phyloP scores from a whole-genome alignment of 2,888 invertebrate species.

The Xestia c-nigrum region DNA sequence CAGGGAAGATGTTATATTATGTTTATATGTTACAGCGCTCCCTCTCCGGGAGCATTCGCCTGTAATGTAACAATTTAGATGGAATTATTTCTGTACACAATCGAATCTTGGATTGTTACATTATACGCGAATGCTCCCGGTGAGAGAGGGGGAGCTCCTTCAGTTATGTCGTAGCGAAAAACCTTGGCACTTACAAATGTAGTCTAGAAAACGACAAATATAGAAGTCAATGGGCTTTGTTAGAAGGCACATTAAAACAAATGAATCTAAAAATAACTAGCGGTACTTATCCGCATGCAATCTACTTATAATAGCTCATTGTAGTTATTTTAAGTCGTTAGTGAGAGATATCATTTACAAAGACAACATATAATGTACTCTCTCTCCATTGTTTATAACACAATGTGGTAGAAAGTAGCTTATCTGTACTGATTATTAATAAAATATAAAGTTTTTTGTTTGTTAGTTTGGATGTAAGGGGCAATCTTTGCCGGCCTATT shows the following conservation, averaged over 20 bases:
- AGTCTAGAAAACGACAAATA: neutral
- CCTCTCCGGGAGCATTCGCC: neutral
- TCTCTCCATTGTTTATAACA: conserved; percentile 57
- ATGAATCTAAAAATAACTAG: conserved; percentile 4
- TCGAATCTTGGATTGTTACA: neutral
- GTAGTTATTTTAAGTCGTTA: conserved; percentile 20
- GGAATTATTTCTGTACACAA: neutral
- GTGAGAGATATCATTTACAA: conserved; percentile 26
- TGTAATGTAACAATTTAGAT: neutral
- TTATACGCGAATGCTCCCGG: neutral
- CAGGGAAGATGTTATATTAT: neutral
- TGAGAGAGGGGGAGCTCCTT: no score
- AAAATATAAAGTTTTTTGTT: neutral
- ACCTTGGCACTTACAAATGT: no score
- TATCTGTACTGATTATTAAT: neutral
- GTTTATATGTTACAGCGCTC: neutral
- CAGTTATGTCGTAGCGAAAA: neutral
- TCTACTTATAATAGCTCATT: conserved; percentile 11
- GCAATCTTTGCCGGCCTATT: neutral
- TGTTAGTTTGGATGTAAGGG: neutral
- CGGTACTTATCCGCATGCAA: conserved; percentile 3
- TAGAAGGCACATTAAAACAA: neutral
- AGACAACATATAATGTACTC: conserved; percentile 23
- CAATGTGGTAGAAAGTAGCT: conserved; percentile 38
- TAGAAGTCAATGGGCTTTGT: neutral